phyloP scores from a whole-genome alignment of 2,113 vertebrate genomes.

The Labrus mixtus region DNA sequence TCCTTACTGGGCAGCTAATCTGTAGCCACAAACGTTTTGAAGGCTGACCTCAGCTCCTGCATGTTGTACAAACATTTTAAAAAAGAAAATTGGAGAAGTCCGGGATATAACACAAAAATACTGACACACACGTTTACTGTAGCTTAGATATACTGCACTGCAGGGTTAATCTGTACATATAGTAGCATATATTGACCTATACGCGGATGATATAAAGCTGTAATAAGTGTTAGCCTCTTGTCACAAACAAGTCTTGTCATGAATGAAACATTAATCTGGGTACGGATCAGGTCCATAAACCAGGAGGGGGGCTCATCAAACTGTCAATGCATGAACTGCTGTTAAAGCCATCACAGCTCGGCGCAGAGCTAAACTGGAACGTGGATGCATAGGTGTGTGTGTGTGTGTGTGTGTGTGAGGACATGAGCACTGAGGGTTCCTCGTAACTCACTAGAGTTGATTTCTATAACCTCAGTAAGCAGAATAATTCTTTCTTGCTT shows the following conservation, averaged over 20 bases:
- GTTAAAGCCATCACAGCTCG: constrained; percentile 40
- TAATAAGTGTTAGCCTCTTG: constrained; percentile 50
- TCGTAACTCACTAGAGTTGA: constrained; percentile 52
- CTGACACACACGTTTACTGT: constrained; percentile 45
- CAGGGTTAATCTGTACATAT: constrained; percentile 45
- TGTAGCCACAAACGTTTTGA: constrained; percentile 6
- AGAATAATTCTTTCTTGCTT: constrained; percentile 62
- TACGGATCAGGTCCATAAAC: constrained; percentile 59
- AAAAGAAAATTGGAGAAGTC: constrained; percentile 1
- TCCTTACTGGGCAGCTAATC: neutral
- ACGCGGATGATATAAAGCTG: constrained; percentile 48
- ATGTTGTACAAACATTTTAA: neutral
- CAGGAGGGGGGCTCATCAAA: constrained; percentile 50
- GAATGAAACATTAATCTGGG: constrained; percentile 51
- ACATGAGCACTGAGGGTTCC: constrained; percentile 13
- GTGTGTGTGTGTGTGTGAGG: constrained; percentile 40
- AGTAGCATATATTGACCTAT: constrained; percentile 56
- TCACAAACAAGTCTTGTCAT: constrained; percentile 63
- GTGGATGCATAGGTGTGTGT: neutral
- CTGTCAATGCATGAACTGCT: constrained; percentile 53
- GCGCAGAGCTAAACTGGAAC: constrained; percentile 4
- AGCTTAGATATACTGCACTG: constrained; percentile 59
- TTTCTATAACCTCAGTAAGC: constrained; percentile 51
- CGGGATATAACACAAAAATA: constrained; percentile 23
- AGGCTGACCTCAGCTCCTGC: constrained; percentile 1